Percentiles rank a stretch among this genome's conserved stretches.
phyloP scores from a whole-genome alignment of 2,113 vertebrate species.

The Vidua macroura region DNA sequence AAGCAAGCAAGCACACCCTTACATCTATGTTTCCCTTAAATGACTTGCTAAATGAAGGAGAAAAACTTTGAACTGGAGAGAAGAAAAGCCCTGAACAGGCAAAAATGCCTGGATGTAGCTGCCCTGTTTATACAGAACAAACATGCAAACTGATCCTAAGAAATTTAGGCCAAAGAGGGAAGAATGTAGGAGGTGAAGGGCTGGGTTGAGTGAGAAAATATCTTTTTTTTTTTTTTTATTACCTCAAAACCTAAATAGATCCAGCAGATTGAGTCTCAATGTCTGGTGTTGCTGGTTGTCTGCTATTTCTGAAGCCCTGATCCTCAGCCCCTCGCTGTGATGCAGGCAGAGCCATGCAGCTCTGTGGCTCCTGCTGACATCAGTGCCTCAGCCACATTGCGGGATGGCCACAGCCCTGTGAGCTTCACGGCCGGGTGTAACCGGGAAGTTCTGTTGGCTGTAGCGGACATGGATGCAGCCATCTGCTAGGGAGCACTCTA shows the following conservation, averaged over 20 bases:
- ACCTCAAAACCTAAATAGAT: not conserved
- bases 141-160: not conserved
- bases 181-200: not conserved
- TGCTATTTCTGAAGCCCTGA: not conserved
- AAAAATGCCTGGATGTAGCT: not conserved
- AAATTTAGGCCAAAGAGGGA: not conserved
- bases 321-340: not conserved
- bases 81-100: not conserved
- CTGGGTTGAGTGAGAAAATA: not conserved
- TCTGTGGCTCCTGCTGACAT: not conserved
- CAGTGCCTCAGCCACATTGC: accelerated
- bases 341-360: accelerated
- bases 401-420: not conserved
- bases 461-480: not conserved
- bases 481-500: not conserved
- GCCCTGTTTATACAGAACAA: not conserved
- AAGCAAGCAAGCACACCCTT: not conserved
- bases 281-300: not conserved
- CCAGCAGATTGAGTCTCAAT: not conserved
- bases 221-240: not conserved
- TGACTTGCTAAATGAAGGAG: constrained; percentile 18
- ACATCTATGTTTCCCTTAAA: not conserved
- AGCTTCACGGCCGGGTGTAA: accelerated
- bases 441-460: not conserved
- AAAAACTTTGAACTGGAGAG: not conserved